Percentiles rank a stretch among this genome's conserved stretches.
phyloP scores from a whole-genome alignment of 1,140 invertebrate species.

The Physella acuta region DNA sequence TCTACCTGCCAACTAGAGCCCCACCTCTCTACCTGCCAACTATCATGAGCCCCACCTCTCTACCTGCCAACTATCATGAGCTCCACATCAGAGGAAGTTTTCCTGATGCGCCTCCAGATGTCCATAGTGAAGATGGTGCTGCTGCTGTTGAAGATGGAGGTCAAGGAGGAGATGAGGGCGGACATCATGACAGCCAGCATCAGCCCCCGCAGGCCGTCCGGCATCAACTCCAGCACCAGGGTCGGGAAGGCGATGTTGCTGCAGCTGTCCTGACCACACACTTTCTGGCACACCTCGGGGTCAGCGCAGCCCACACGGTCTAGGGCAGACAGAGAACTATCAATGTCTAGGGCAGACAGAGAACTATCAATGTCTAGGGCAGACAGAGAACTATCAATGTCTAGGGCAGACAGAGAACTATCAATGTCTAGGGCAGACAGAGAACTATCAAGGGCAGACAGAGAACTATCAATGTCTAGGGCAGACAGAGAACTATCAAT shows the following conservation, averaged over 20 bases:
- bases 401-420: too few relatives aligned
- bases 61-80: conserved; percentile 58
- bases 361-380: too few relatives aligned
- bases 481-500: too few relatives aligned
- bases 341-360: too few relatives aligned
- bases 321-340: too few relatives aligned
- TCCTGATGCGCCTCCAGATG: conserved; percentile 61
- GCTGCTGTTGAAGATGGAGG: conserved; percentile 66
- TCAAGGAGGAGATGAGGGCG: conserved; percentile 65
- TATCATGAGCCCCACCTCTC: neutral
- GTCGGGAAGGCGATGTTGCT: conserved; percentile 54
- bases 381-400: too few relatives aligned
- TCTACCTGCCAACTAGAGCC: neutral
- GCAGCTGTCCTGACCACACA: conserved; percentile 52
- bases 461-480: too few relatives aligned
- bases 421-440: too few relatives aligned
- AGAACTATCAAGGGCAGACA: too few relatives aligned
- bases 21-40: conserved; percentile 52
- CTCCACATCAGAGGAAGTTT: conserved; percentile 60
- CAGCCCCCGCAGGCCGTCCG: conserved; percentile 58
- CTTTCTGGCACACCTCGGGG: conserved; percentile 46
- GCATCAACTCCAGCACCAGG: conserved; percentile 53
- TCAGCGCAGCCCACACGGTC: conserved; percentile 62
- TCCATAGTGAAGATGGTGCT: conserved; percentile 66
- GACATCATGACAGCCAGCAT: conserved; percentile 66